phyloP scores from a whole-genome alignment of 2,113 vertebrate species.

The Chelonoidis abingdonii region DNA sequence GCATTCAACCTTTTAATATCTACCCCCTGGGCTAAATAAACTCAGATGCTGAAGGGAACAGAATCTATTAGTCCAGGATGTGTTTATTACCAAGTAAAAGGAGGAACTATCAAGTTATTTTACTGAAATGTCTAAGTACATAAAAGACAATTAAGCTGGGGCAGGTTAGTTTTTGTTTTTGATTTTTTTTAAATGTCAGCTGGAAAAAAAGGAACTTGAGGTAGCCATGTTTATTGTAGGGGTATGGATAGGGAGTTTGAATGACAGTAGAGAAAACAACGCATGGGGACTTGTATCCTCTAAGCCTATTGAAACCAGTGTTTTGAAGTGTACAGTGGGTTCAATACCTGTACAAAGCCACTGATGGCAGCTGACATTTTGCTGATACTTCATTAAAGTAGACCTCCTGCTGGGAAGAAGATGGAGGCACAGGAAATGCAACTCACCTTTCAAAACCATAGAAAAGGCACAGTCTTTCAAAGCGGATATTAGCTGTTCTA shows the following conservation, averaged over 20 bases:
- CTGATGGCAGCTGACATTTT: background rate
- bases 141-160: rapidly evolving
- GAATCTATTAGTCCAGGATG: background rate
- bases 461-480: background rate
- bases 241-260: background rate
- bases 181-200: background rate
- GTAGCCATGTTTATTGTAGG: background rate
- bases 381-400: background rate
- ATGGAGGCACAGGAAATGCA: rapidly evolving
- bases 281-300: background rate
- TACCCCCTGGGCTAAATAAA: background rate
- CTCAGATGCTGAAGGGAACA: background rate
- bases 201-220: background rate
- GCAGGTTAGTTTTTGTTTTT: background rate
- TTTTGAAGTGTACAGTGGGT: background rate
- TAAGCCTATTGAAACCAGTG: background rate
- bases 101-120: background rate
- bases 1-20: background rate
- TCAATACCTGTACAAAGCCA: background rate
- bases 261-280: background rate
- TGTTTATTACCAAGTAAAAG: background rate
- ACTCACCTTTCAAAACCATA: background rate
- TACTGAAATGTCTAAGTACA: background rate
- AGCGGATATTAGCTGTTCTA: background rate
- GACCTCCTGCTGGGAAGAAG: background rate